Conservation (phyloP, 2,888 invertebrate genomes). For the Acanthococcus lagerstroemiae region DNA sequence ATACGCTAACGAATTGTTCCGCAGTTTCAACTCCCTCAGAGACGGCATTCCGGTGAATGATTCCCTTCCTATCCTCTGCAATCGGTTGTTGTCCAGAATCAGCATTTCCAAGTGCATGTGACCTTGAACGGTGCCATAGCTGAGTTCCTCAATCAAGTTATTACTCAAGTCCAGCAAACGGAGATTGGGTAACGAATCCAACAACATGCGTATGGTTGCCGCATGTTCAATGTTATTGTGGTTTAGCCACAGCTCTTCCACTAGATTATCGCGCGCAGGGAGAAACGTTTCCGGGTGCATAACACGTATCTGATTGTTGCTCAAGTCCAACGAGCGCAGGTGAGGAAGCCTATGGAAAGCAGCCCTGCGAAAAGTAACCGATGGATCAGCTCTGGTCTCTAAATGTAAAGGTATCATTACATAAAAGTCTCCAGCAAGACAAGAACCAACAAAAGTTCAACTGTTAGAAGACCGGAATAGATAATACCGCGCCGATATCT, state of each 20-base stretch:
- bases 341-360: conserved; percentile 70
- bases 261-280: conserved; percentile 48
- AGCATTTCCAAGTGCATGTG: conserved; percentile 70
- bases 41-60: conserved; percentile 76
- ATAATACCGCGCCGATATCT: no score
- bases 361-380: conserved; percentile 50
- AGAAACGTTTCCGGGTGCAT: conserved; percentile 74
- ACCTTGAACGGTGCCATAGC: conserved; percentile 65
- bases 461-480: no score
- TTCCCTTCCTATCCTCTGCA: conserved; percentile 63
- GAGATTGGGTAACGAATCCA: conserved; percentile 66
- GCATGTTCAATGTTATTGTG: conserved; percentile 67
- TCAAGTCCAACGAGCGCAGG: conserved; percentile 61
- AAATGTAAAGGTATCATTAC: neutral
- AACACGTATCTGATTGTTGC: conserved; percentile 61
- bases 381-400: neutral
- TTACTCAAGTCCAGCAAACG: conserved; percentile 68
- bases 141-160: conserved; percentile 65
- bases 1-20: conserved; percentile 71
- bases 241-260: conserved; percentile 67
- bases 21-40: conserved; percentile 65
- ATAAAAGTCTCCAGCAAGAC: neutral
- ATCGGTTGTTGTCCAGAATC: conserved; percentile 67
- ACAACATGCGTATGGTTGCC: conserved; percentile 59
- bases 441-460: no score